Evolutionary conservation across 2,888 invertebrate genomes (phyloP), one percentile per base, ranked within the genome.

Genomic region (Xestoiulus laeticollis): DNA sequence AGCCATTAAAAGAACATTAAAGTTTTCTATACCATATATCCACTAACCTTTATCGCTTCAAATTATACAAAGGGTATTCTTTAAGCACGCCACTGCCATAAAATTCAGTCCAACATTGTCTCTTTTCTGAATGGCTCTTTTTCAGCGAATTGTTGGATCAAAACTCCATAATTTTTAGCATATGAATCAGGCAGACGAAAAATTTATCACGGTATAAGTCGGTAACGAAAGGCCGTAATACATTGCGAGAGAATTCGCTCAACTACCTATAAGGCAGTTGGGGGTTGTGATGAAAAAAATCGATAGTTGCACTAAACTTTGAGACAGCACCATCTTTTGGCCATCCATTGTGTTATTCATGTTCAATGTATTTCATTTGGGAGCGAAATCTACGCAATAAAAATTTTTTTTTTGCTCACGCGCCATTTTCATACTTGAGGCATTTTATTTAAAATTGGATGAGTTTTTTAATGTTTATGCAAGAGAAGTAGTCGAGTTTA

Each of bases 61-160:
- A 78, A 78, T 78, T 78, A 78, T 78, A 78, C 78, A 78, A 78
- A 78, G 78, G 26, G 78, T 78, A 30, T 78, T 30, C 78, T 78
- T 78, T 26, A 78, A 78, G 78, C 78, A 78, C 78, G 30, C 78
- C 78, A 30, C 30, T 22, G 78, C 78, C 78, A 78, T 78, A 78
- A 78, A 78, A 78, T 78, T 78, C 78, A 30, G 78, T 78, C 22
- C 78, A 78, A 78, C 78, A 78, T 30, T 48, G 48, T 78, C 78
- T 78, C 78, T 14, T 78, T 30, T 78, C 78, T 78, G 78, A 78
- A 78, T 78, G 78, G 78, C 26, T 78, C 78, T 78, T 78, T 78
- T 78, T 78, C 78, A 78, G 78, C 78, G 78, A 78, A 78, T 78
- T 78, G 78, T 78, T 30, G 78, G 78, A 78, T 78, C 78, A 78